These are phyloP conservation scores for Pelosia muscerda DNA, from an alignment of 2,888 invertebrate genomes.

Conservation along the genomic window DNA sequence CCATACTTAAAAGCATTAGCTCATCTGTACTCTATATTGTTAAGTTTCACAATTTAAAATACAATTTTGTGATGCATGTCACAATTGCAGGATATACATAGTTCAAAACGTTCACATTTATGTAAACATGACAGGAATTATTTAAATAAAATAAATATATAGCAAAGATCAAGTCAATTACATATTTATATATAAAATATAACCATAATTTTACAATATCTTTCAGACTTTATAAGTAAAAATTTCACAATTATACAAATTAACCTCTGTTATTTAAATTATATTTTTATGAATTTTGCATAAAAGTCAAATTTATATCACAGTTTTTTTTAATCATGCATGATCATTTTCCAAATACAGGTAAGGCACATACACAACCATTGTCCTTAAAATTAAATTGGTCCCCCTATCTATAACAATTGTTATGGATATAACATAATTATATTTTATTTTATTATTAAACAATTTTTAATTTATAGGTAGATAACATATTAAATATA, in stretches of 20 bases:
- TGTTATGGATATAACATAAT: constrained; percentile 8
- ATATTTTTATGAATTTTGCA: constrained; percentile 27
- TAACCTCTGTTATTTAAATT: constrained; percentile 33
- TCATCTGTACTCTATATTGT: not conserved
- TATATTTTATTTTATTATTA: not conserved
- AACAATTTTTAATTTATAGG: not conserved
- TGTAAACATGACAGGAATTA: not conserved
- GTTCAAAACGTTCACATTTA: not conserved
- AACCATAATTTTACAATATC: not conserved
- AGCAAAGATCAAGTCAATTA: not conserved
- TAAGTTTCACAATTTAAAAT: not conserved
- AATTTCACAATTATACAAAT: constrained; percentile 24
- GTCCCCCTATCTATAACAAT: constrained; percentile 34
- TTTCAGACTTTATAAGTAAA: constrained; percentile 16
- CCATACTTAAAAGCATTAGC: not conserved
- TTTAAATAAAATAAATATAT: not conserved
- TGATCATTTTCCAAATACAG: constrained; percentile 24
- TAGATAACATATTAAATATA: not conserved
- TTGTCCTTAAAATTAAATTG: constrained; percentile 40
- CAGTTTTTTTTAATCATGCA: constrained; percentile 37
- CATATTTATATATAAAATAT: not conserved
- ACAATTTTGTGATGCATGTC: not conserved
- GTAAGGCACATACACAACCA: constrained; percentile 59
- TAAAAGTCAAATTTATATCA: constrained; percentile 55
- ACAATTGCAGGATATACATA: not conserved